These are phyloP conservation scores for Rhynchophorus ferrugineus DNA, from an alignment of 1,140 invertebrate species.

Conservation along the genomic window DNA sequence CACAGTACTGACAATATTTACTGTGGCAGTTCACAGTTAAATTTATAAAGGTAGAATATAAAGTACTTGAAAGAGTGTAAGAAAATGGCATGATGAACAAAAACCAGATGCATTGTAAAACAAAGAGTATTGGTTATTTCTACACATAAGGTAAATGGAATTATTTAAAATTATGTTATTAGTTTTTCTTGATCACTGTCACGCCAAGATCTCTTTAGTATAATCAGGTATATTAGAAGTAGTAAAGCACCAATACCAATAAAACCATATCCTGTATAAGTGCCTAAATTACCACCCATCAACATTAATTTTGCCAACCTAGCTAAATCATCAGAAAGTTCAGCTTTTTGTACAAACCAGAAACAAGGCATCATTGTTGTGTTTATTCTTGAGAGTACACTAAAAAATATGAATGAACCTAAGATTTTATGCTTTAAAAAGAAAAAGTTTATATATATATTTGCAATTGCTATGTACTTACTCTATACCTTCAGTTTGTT, in stretches of 20 bases:
- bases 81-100: too few species aligned
- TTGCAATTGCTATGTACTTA: constrained; percentile 41
- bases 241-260: constrained; percentile 44
- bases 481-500: constrained; percentile 49
- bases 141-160: too few species aligned
- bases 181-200: too few species aligned
- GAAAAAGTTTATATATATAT: not conserved
- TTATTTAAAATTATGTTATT: too few species aligned
- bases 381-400: constrained; percentile 48
- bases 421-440: not conserved
- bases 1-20: too few species aligned
- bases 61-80: too few species aligned
- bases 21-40: too few species aligned
- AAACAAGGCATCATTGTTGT: constrained; percentile 59
- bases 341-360: constrained; percentile 65
- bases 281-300: constrained; percentile 44
- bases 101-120: too few species aligned
- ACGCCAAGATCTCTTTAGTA: too few species aligned
- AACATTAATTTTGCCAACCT: constrained; percentile 47
- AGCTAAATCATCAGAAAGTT: constrained; percentile 52
- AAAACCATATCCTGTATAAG: constrained; percentile 46
- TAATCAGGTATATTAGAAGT: too few species aligned
- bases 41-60: too few species aligned
- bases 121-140: too few species aligned
- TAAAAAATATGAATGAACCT: constrained; percentile 24